Evolutionary conservation across 2,888 invertebrate genomes (phyloP).

Genomic region (Dasysyrphus albostriatus): DNA sequence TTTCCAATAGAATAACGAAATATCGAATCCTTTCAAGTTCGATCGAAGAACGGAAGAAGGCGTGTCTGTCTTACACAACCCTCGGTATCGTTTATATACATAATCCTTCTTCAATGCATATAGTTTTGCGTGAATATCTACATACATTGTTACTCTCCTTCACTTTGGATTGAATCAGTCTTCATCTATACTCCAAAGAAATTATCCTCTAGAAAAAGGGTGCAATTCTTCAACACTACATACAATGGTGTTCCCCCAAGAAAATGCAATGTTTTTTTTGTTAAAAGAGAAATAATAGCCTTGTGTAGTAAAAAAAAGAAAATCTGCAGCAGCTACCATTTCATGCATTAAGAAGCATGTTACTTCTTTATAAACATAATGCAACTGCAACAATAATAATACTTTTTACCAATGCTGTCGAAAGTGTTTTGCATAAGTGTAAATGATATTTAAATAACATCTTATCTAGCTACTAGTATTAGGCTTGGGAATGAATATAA

Average conservation of each 20-base stretch:
- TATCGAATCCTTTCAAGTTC: slow-evolving; percentile 62
- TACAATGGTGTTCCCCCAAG: slow-evolving; percentile 17
- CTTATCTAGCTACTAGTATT: too few species aligned
- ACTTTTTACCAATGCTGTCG: neutral
- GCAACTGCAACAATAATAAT: slow-evolving; percentile 32
- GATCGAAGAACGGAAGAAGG: slow-evolving; percentile 64
- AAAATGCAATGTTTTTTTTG: slow-evolving; percentile 5
- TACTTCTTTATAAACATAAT: slow-evolving; percentile 60
- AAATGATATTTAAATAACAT: too few species aligned
- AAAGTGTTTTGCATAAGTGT: too few species aligned
- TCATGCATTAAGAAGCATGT: slow-evolving; percentile 51
- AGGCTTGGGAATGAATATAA: too few species aligned
- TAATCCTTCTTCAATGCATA: slow-evolving; percentile 54
- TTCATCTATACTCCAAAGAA: slow-evolving; percentile 47
- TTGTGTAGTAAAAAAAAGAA: neutral
- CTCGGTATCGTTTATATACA: neutral
- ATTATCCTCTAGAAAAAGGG: slow-evolving; percentile 48
- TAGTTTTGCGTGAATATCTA: slow-evolving; percentile 34
- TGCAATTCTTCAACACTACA: slow-evolving; percentile 31
- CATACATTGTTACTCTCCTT: slow-evolving; percentile 32
- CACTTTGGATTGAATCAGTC: slow-evolving; percentile 45
- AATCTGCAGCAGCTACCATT: slow-evolving; percentile 63
- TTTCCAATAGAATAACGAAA: neutral
- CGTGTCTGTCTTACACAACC: slow-evolving; percentile 63
- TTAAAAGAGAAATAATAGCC: slow-evolving; percentile 24